Base-by-base conservation (phyloP, 2,797 vertebrate genomes). In the Premnoplex brunnescens region DNA sequence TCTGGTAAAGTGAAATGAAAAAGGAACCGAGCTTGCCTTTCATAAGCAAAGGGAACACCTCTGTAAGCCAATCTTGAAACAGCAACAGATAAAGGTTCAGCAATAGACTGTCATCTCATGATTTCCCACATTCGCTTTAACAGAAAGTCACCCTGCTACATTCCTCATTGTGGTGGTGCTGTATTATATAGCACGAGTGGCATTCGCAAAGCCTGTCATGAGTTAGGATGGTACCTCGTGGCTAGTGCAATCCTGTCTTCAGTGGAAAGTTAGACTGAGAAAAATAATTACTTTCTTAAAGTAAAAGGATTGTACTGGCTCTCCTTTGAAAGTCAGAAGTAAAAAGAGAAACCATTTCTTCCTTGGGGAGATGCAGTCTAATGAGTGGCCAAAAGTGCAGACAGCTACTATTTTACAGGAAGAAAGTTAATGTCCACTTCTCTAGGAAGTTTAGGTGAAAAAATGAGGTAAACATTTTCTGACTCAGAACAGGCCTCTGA, bases 121-220 rank as follows among this genome's bases (percentile, higher is more conserved):
- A 76, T 91, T 96, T 93, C 93, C 92, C 94, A 88, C 83, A 49
- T 86, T 90, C 3, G 5, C 85, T 92, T 69, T 4, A 94, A 19
- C 88, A 93, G 91, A 95, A 96, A 96, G 95, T 95, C 91, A 94
- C 91, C 69, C 95, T 76, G 85, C 96, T 66, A 7, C 95, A 96
- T 97, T 97, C 95, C 96, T 96, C 15, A 0, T 34, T 78, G 91
- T 92, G 95, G 95, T 81, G 92, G 92, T 95, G 95, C 91, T 86
- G 62, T 44, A 74, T 94, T 93, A 84, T 87, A 75, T 2, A 94
- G 95, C 3, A 0, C 0, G 1, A 97, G 89, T 75, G 87, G 93
- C 89, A 89, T 94, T 86, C 3, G 0, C 39, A n/a, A 37, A 91
- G 82, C 66, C 93, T 88, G 69, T 88, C 91, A 62, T 44, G 76